Percentiles rank a stretch among this genome's conserved stretches.
These are phyloP conservation scores for Venustoraphidia nigricollis DNA, from an alignment of 2,888 invertebrate species.

Conservation along the genomic window DNA sequence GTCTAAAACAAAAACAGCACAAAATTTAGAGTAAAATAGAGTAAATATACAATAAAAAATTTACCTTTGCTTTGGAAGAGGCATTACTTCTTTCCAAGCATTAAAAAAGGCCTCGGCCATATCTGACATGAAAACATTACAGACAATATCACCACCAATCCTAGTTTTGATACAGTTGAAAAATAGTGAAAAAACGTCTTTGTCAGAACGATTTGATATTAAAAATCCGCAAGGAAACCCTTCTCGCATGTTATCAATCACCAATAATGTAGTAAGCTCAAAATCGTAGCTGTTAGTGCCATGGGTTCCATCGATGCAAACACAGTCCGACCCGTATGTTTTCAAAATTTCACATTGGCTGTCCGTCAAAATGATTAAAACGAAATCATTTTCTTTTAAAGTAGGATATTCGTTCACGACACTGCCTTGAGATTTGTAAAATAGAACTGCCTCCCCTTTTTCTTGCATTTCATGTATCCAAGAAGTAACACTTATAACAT, in stretches of 20 bases:
- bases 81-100: slow-evolving; percentile 14
- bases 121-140: slow-evolving; percentile 15
- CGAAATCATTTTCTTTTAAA: slow-evolving; percentile 13
- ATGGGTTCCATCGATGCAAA: slow-evolving; percentile 17
- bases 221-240: slow-evolving; percentile 14
- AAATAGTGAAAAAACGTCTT: slow-evolving; percentile 10
- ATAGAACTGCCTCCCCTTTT: neutral
- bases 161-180: slow-evolving; percentile 9
- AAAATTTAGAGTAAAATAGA: no score
- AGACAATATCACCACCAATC: slow-evolving; percentile 7
- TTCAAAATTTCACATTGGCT: slow-evolving; percentile 13
- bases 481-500: slow-evolving; percentile 1
- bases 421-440: slow-evolving; percentile 1
- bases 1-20: slow-evolving; percentile 5
- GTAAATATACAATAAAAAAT: no score
- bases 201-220: slow-evolving; percentile 13
- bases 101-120: slow-evolving; percentile 13
- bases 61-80: neutral
- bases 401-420: slow-evolving; percentile 6
- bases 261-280: slow-evolving; percentile 13
- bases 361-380: slow-evolving; percentile 16
- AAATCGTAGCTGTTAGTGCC: slow-evolving; percentile 12
- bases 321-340: slow-evolving; percentile 13
- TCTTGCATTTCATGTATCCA: neutral
- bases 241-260: slow-evolving; percentile 12